Conservation (phyloP, 1,140 invertebrate genomes). For the Zaprionus ghesquierei region DNA sequence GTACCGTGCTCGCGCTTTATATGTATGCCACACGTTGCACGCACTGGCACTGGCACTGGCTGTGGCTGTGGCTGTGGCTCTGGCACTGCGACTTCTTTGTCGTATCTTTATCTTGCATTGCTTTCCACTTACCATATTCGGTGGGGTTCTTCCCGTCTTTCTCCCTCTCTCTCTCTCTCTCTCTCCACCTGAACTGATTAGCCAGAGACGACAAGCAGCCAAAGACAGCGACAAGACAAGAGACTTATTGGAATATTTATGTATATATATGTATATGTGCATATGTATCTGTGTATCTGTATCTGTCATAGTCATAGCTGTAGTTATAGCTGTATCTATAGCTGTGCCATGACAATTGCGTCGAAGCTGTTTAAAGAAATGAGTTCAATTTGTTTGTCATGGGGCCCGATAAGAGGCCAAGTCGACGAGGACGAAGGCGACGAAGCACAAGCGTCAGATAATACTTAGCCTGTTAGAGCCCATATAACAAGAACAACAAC, state of each 20-base stretch:
- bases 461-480: conserved; percentile 28
- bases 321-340: conserved; percentile 16
- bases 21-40: conserved; percentile 45
- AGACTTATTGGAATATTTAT: conserved; percentile 68
- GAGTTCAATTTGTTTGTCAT: conserved; percentile 76
- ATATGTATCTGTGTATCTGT: background rate
- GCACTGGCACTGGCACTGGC: no score
- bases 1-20: conserved; percentile 40
- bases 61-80: background rate
- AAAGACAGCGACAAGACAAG: conserved; percentile 54
- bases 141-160: conserved; percentile 2
- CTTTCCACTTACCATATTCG: conserved; percentile 79
- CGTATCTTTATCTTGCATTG: conserved; percentile 49
- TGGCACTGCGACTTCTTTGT: background rate
- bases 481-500: conserved; percentile 2
- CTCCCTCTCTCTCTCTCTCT: background rate
- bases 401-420: conserved; percentile 29
- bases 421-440: conserved; percentile 7
- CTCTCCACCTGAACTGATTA: conserved; percentile 63
- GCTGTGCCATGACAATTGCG: conserved; percentile 53
- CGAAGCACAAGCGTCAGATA: conserved; percentile 40
- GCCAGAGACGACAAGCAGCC: conserved; percentile 37
- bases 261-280: conserved; percentile 24
- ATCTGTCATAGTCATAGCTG: conserved; percentile 13
- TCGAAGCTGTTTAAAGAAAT: conserved; percentile 79